Evolutionary conservation across 2,888 invertebrate genomes (phyloP), one percentile per base, ranked within the genome.

Genomic region (Odontocolon sp.): DNA sequence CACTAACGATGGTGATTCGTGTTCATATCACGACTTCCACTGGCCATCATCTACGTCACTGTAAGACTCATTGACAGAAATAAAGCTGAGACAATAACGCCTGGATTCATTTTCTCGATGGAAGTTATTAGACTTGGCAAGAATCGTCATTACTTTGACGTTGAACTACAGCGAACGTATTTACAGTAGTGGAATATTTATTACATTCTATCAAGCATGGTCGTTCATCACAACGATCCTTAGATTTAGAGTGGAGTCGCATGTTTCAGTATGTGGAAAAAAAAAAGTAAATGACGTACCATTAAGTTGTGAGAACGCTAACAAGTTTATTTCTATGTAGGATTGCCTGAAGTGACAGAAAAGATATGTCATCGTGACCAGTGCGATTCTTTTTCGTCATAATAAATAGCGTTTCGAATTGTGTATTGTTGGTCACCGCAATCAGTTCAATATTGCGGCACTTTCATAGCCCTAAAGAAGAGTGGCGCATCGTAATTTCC

Each of bases 271-370:
- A n/a, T 4, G 3, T 8, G 14, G 6, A 0, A 6, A 31, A 31
- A 5, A 8, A 33, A 45, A 45, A n/a, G 42, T 28, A 21, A 61
- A 6, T 21, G 56, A 16, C 23, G n/a, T n/a, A 31, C 31, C 11
- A 56, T 14, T 23, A 5, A 1, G 8, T 23, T 3, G 54, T 4
- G 3, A n/a, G n/a, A 18, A 18, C 54, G 36, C 9, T 61, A n/a
- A 61, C 42, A 21, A 45, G 42, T 18, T 11, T 42, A 61, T 61
- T 61, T 18, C 11, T 45, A n/a, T 5, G 31, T n/a, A n/a, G n/a
- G n/a, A 40, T 59, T 26, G 14, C 40, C 2, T 21, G 11, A 26
- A 16, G 14, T 26, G 16, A 26, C 14, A 38, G 16, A 40, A 59
- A n/a, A 23, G 14, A 14, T 59, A 21, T 57, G 16, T 26, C 21